Evolutionary conservation across 2,797 vertebrate genomes (phyloP).

Genomic region (Pseudotriccus pelzelni): DNA sequence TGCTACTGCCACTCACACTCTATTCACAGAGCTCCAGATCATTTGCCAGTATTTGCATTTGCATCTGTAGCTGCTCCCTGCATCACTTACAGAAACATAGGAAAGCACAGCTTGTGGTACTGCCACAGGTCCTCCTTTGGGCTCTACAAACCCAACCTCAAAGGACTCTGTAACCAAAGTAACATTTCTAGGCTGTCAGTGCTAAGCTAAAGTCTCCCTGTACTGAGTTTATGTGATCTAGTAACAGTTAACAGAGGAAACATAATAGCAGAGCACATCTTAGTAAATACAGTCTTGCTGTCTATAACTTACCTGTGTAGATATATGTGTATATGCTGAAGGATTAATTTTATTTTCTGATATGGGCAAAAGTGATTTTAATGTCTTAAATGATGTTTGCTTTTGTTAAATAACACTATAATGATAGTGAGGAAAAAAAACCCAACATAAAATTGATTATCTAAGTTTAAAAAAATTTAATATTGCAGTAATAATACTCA

Average conservation of each 20-base stretch:
- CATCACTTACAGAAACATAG: background rate
- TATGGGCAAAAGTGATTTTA: background rate
- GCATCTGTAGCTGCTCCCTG: background rate
- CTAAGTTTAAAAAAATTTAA: background rate
- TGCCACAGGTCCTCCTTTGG: background rate
- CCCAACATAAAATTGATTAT: background rate
- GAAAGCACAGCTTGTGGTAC: background rate
- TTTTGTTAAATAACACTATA: background rate
- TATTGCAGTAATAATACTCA: background rate
- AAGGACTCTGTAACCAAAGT: background rate
- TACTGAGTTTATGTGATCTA: background rate
- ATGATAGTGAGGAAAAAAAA: background rate
- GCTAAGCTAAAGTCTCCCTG: background rate
- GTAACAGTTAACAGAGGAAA: constrained; percentile 37
- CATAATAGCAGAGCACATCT: background rate
- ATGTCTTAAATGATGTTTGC: background rate
- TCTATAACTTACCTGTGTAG: background rate
- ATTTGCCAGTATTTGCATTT: background rate
- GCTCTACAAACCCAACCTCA: constrained; percentile 14
- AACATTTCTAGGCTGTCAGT: constrained; percentile 22
- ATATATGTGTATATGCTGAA: background rate
- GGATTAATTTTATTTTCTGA: background rate
- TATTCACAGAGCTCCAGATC: background rate
- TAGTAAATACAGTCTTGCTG: background rate
- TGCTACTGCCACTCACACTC: background rate